Conservation (phyloP, 2,113 vertebrate species). For the Megaptera novaeangliae region DNA sequence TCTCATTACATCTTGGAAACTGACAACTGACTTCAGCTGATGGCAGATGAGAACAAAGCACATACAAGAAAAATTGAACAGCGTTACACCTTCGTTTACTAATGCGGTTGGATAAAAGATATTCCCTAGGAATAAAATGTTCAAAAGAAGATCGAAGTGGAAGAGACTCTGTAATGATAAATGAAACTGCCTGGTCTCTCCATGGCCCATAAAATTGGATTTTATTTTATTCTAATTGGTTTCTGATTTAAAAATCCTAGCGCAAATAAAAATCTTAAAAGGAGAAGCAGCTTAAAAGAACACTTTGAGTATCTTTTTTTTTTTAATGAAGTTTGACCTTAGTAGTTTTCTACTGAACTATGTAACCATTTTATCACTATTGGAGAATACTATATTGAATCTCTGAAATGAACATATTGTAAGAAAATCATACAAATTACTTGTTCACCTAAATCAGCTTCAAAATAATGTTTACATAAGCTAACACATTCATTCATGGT, state of each 20-base stretch:
- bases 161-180: constrained; percentile 35
- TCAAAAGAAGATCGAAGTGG: constrained; percentile 16
- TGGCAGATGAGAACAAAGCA: constrained; percentile 28
- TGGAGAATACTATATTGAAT: constrained; percentile 20
- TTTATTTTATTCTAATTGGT: constrained; percentile 60
- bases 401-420: neutral
- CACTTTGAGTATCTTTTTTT: constrained; percentile 41
- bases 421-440: neutral
- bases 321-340: constrained; percentile 29
- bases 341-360: constrained; percentile 16
- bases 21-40: constrained; percentile 35
- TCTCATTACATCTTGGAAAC: neutral
- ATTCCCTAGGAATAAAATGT: constrained; percentile 16
- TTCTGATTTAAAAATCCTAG: constrained; percentile 65
- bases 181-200: constrained; percentile 45
- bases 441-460: neutral
- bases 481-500: neutral
- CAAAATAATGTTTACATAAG: neutral
- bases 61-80: constrained; percentile 26
- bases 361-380: constrained; percentile 44
- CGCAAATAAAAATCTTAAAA: constrained; percentile 51
- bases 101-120: neutral
- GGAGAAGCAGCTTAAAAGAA: constrained; percentile 25
- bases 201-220: constrained; percentile 51
- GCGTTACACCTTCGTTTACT: constrained; percentile 41